phyloP scores from a whole-genome alignment of 2,888 invertebrate species.

The Tyria jacobaeae region DNA sequence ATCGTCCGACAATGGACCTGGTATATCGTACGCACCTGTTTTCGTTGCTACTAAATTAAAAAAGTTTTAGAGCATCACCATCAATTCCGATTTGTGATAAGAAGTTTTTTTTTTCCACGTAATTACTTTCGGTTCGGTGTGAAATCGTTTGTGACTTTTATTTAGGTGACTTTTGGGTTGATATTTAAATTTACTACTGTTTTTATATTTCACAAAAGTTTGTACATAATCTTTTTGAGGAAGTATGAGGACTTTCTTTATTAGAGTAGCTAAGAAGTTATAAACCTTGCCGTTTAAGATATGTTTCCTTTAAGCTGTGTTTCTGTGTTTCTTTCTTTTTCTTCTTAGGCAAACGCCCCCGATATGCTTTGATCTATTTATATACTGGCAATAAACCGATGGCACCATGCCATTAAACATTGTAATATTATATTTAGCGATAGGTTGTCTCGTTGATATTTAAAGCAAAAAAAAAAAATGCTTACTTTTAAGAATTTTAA shows the following conservation, averaged over 20 bases:
- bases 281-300: too few relatives aligned
- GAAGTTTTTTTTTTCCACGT: slow-evolving; percentile 39
- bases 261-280: too few relatives aligned
- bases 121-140: slow-evolving; percentile 38
- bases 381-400: too few relatives aligned
- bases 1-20: slow-evolving; percentile 63
- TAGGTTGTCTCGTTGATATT: too few relatives aligned
- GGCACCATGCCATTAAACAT: too few relatives aligned
- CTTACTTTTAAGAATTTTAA: too few relatives aligned
- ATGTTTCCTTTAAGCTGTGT: neutral
- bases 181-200: neutral
- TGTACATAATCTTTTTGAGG: neutral
- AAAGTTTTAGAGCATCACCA: slow-evolving; percentile 53
- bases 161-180: neutral
- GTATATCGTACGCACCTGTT: slow-evolving; percentile 66
- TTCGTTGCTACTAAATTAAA: slow-evolving; percentile 62
- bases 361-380: too few relatives aligned
- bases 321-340: neutral
- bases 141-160: slow-evolving; percentile 21
- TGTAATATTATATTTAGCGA: too few relatives aligned
- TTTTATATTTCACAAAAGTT: neutral
- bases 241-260: neutral
- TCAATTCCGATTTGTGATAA: slow-evolving; percentile 54
- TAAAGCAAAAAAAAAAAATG: too few relatives aligned
- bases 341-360: too few relatives aligned